phyloP scores from a whole-genome alignment of 1,140 invertebrate genomes.

The Scaptomyza graminum region DNA sequence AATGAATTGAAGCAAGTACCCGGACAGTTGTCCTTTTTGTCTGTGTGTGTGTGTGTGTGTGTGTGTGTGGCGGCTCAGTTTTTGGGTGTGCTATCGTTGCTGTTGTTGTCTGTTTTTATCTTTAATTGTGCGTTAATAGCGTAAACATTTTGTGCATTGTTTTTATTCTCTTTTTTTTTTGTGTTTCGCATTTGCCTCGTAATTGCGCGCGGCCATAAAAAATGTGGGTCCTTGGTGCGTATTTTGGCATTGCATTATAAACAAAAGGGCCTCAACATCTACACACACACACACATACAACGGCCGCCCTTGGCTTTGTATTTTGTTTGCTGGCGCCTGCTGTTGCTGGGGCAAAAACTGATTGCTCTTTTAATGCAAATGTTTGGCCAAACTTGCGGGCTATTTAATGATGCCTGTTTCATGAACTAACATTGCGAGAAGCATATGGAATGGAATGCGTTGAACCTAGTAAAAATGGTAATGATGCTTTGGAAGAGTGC shows the following conservation, averaged over 20 bases:
- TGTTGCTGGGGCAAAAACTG: background rate
- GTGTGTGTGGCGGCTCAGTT: conserved; percentile 20
- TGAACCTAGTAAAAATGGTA: background rate
- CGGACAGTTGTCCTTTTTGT: conserved; percentile 39
- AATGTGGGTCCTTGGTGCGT: conserved; percentile 66
- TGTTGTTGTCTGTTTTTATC: conserved; percentile 68
- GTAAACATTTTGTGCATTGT: conserved; percentile 68
- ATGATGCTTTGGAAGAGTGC: too few species aligned
- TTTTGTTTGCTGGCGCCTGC: conserved; percentile 8
- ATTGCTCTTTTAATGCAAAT: conserved; percentile 33
- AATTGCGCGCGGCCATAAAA: conserved; percentile 59
- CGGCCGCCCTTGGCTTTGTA: conserved; percentile 39
- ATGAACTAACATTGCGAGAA: background rate
- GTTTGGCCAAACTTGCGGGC: conserved; percentile 30
- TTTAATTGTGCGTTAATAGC: conserved; percentile 81
- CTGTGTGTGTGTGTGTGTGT: conserved; percentile 1
- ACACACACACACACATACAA: conserved; percentile 9
- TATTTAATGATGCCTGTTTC: conserved; percentile 1
- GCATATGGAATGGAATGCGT: conserved; percentile 6
- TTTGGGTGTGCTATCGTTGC: conserved; percentile 38
- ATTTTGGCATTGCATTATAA: conserved; percentile 63
- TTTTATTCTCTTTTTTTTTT: conserved; percentile 30
- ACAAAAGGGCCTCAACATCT: background rate
- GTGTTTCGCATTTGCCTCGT: conserved; percentile 29
- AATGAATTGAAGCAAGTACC: conserved; percentile 69